Evolutionary conservation across 2,797 vertebrate species (phyloP), one percentile per base, ranked within the genome.

Genomic region (Pachyuromys duprasi): DNA sequence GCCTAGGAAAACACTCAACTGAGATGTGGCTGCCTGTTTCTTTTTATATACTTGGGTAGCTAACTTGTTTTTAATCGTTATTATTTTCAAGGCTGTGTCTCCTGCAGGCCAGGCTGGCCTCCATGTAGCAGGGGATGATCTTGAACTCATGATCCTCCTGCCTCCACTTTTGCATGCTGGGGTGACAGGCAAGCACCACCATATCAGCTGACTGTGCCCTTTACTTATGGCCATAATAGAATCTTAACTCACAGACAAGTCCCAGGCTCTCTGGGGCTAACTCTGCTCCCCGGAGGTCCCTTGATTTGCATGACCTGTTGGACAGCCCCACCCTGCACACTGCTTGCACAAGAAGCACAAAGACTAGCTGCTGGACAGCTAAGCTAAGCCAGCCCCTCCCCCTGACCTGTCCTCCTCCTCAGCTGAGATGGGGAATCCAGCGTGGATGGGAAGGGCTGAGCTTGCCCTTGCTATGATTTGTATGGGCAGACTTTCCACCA

Each of bases 401-500:
- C 31, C 42, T 75, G 42, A 75, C 42, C 28, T 7, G 15, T 62
- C 62, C 36, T 33, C 42, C 39, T 4, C 22, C 42, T 14, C 39
- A 63, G 69, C 57, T n/a, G 49, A 42, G 49, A 45, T 0, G 45
- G 55, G 36, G 80, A 72, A 42, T 74, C 72, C 3, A 6, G 87
- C 24, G 13, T 0, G 8, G 18, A 8, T 7, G 9, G 0, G 55
- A 33, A 7, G 5, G 69, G 26, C 75, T n/a, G 1, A 3, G 70
- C 74, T 63, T 2, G 28, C 31, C 33, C 57, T 31, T 26, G 39
- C 26, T 60, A 39, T 26, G n/a, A 36, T 31, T 14, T 11, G 28
- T 42, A 4, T 22, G 18, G 31, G 70, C 31, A 20, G 49, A 8
- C 79, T 67, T 53, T 55, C 42, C 57, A 31, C 42, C 13, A 2